phyloP scores from a whole-genome alignment of 35 echinoderm and acorn worm genomes.

The Apostichopus californicus region DNA sequence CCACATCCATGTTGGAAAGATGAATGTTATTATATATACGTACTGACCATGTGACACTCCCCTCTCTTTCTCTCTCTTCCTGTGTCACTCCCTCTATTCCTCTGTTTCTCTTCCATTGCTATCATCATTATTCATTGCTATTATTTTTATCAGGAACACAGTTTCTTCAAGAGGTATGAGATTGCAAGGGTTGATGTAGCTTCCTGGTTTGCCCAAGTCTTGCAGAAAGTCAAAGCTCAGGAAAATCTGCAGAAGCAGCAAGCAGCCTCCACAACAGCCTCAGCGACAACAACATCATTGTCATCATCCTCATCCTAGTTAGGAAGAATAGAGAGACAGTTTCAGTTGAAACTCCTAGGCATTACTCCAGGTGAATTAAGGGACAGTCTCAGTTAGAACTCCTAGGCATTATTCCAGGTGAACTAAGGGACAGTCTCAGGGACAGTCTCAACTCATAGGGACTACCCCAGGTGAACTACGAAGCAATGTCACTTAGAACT shows the following conservation, averaged over 20 bases:
- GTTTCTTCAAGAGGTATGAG: conserved; percentile 95
- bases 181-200: conserved; percentile 90
- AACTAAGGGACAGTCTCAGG: no score
- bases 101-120: not conserved
- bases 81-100: no score
- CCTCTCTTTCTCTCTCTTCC: no score
- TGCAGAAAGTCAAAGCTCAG: conserved; percentile 73
- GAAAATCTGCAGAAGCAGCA: conserved; percentile 1
- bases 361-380: not conserved
- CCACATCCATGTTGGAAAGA: not conserved
- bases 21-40: not conserved
- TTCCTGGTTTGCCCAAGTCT: conserved; percentile 94
- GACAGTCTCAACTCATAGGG: no score
- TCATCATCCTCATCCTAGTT: not conserved
- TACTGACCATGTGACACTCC: no score
- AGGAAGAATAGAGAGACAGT: not conserved
- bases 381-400: not conserved
- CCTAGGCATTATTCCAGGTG: not conserved
- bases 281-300: not conserved
- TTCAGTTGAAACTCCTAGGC: conserved; percentile 4
- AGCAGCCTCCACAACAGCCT: not conserved
- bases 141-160: conserved; percentile 75
- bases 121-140: not conserved
- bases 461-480: no score
- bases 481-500: no score